phyloP scores from a whole-genome alignment of 2,888 invertebrate species.

The Polydrusus tereticollis region DNA sequence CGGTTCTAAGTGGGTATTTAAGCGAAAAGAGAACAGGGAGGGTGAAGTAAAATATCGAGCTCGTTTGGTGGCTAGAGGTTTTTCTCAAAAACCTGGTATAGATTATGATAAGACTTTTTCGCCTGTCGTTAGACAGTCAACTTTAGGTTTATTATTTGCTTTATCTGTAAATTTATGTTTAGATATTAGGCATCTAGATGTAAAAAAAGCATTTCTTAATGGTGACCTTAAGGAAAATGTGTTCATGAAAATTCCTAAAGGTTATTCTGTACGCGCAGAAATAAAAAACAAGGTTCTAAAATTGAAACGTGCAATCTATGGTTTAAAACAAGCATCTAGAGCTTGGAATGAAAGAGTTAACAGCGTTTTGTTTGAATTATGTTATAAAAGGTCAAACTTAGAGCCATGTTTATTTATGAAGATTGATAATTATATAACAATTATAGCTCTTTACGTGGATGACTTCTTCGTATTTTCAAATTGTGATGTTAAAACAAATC shows the following conservation, averaged over 20 bases:
- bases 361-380: not conserved
- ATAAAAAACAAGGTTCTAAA: slow-evolving; percentile 9
- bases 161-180: too few relatives aligned
- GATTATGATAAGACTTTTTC: too few relatives aligned
- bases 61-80: too few relatives aligned
- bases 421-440: slow-evolving; percentile 17
- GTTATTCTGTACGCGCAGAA: not conserved
- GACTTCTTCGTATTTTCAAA: slow-evolving; percentile 52
- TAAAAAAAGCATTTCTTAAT: too few relatives aligned
- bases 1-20: too few relatives aligned
- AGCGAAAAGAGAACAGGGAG: too few relatives aligned
- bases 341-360: not conserved
- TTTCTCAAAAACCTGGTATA: too few relatives aligned
- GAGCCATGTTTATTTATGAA: slow-evolving; percentile 49
- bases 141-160: too few relatives aligned
- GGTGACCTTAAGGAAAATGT: too few relatives aligned
- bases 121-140: too few relatives aligned
- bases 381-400: slow-evolving; percentile 37
- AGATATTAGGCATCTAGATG: too few relatives aligned
- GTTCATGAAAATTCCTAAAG: slow-evolving; percentile 17
- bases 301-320: slow-evolving; percentile 1
- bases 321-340: not conserved
- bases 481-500: slow-evolving; percentile 32
- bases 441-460: slow-evolving; percentile 51
- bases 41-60: too few relatives aligned